Evolutionary conservation across 2,888 invertebrate genomes (phyloP).

Genomic region (Petrophora chlorosata): DNA sequence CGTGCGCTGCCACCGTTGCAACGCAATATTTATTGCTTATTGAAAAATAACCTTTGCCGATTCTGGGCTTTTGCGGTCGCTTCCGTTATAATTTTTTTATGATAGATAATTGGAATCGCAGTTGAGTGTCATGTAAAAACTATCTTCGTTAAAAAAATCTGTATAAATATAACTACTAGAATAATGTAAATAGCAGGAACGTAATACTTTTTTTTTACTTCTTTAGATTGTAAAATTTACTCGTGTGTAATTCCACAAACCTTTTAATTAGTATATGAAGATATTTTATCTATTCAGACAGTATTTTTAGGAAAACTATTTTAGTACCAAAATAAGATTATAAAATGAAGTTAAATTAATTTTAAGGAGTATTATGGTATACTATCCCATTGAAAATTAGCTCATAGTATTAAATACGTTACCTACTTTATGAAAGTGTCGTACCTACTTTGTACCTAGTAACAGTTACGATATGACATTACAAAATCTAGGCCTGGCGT

Average conservation of each 20-base stretch:
- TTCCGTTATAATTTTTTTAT: constrained; percentile 47
- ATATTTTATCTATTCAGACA: no score
- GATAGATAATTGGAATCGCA: constrained; percentile 37
- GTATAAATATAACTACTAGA: no score
- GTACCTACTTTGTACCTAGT: constrained; percentile 7
- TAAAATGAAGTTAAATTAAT: no score
- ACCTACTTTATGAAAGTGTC: constrained; percentile 4
- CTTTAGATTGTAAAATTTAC: no score
- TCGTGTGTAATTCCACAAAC: no score
- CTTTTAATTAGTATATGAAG: no score
- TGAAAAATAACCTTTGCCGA: constrained; percentile 74
- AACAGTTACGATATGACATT: constrained; percentile 25
- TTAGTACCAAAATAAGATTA: no score
- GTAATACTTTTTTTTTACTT: no score
- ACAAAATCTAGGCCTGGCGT: constrained; percentile 31
- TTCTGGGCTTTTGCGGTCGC: constrained; percentile 60
- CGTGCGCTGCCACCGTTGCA: constrained; percentile 77
- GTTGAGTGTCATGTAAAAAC: constrained; percentile 16
- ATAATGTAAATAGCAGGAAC: no score
- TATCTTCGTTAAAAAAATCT: no score
- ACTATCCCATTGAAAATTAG: background rate
- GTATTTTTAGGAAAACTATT: no score
- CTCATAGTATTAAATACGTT: background rate
- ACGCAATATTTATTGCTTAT: constrained; percentile 82
- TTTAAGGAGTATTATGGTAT: background rate